Conservation (phyloP, 1,140 invertebrate species). For the Leptoteleia sp. region DNA sequence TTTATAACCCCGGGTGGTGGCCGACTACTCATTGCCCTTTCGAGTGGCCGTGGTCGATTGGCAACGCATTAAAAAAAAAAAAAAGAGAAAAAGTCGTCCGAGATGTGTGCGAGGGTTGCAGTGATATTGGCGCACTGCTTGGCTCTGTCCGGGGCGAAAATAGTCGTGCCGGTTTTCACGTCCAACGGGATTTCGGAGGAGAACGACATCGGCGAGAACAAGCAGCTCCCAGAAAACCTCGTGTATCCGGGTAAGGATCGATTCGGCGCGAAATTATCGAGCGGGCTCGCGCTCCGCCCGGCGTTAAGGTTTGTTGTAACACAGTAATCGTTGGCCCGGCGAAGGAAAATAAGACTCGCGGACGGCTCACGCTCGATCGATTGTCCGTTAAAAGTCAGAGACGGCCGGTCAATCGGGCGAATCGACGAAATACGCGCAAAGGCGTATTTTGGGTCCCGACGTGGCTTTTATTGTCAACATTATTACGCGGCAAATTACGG, state of each 20-base stretch:
- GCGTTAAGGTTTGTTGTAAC: constrained; percentile 25
- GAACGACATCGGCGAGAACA: constrained; percentile 35
- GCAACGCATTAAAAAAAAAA: constrained; percentile 11
- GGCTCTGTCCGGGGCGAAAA: constrained; percentile 17
- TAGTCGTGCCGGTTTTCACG: constrained; percentile 34
- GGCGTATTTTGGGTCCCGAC: too few relatives aligned
- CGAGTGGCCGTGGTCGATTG: constrained; percentile 17
- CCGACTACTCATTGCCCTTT: constrained; percentile 6
- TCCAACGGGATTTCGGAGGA: constrained; percentile 17
- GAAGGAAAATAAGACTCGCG: neutral
- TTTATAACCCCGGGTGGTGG: constrained; percentile 9
- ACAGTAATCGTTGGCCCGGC: constrained; percentile 5
- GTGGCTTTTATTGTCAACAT: neutral
- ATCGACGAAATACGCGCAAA: neutral
- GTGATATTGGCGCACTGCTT: constrained; percentile 14
- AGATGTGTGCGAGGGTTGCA: constrained; percentile 3
- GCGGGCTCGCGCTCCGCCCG: constrained; percentile 1
- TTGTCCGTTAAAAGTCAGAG: too few relatives aligned
- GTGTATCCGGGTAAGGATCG: constrained; percentile 53
- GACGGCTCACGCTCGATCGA: too few relatives aligned
- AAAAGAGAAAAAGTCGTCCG: neutral
- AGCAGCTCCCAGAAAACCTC: constrained; percentile 45
- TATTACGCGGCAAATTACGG: constrained; percentile 3
- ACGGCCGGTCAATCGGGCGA: too few relatives aligned
- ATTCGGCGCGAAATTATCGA: constrained; percentile 45